A percentile compares a stretch with the other conserved stretches of the same genome.
These are phyloP conservation scores for Reticulitermes speratus DNA, from an alignment of 1,140 invertebrate genomes.

Conservation along the genomic window DNA sequence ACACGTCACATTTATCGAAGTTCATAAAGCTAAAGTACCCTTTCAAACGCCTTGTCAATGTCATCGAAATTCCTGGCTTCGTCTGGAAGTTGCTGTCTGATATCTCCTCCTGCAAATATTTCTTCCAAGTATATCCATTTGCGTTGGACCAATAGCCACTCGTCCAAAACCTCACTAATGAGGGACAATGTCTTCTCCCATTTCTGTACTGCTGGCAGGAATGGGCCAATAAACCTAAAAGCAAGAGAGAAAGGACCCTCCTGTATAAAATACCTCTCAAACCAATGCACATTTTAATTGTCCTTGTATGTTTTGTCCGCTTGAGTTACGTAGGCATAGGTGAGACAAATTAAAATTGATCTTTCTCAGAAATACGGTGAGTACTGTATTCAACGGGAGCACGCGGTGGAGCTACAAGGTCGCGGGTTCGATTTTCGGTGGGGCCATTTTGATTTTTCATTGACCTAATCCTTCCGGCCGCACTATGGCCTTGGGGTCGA, in stretches of 20 bases:
- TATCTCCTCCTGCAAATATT: constrained; percentile 86
- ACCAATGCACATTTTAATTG: too few relatives aligned
- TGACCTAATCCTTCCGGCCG: too few relatives aligned
- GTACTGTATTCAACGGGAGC: too few relatives aligned
- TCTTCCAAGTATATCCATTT: constrained; percentile 91
- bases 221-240: constrained; percentile 81
- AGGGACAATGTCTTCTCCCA: constrained; percentile 80
- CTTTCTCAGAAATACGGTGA: too few relatives aligned
- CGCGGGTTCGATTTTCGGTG: too few relatives aligned
- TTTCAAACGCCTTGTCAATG: constrained; percentile 76
- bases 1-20: too few relatives aligned
- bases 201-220: constrained; percentile 72
- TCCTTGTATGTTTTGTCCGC: background rate
- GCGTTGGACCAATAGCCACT: constrained; percentile 78
- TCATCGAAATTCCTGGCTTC: constrained; percentile 87
- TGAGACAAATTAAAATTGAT: too few relatives aligned
- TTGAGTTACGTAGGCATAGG: background rate
- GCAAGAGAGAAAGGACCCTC: background rate
- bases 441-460: too few relatives aligned
- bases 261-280: too few relatives aligned
- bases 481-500: too few relatives aligned
- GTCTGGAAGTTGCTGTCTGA: constrained; percentile 78
- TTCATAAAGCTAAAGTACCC: constrained; percentile 48
- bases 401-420: too few relatives aligned
- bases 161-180: constrained; percentile 81